Evolutionary conservation across 1,140 invertebrate species (phyloP), one percentile per base, ranked within the genome.

Genomic region (Brachionus plicatilis): DNA sequence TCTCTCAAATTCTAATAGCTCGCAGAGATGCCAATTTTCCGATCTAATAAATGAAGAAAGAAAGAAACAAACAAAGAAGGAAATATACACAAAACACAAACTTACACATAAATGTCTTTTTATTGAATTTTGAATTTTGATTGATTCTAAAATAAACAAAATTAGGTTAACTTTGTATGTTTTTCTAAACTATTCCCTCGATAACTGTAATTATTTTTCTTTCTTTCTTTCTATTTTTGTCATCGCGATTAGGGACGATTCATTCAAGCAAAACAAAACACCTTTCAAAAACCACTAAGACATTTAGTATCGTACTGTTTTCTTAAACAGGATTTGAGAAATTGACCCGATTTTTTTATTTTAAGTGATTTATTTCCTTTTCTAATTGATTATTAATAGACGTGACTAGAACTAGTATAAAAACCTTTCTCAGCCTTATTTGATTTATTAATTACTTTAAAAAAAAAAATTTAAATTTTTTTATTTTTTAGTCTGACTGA

Each of bases 341-440:
- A 72, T 72, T 72, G 68, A 72, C 68, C 68, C 29, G 29, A 29
- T 72, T 72, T 68, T 68, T 17, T n/a, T 37, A 17, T 3, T 37
- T 29, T 37, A 68, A 72, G n/a, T 72, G 27, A 72, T 72, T 72
- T 20, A 72, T 72, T 72, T 37, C 27, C 33, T 72, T 72, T 37
- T n/a, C 20, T 72, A 72, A 72, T 72, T 41, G 68, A 12, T 72
- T 72, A 72, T 72, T 72, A 41, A 72, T 72, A 56, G 7, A 56
- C 53, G 53, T 56, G 53, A 56, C 53, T 56, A 56, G 53, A 56
- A 56, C 53, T 56, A 56, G 53, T 56, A 56, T 56, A 56, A 56
- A 56, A 56, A 17, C 53, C 53, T 56, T 56, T 56, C 53, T 56
- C 53, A 56, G 14, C 17, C 24, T 20, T 56, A 56, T 56, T 56